Conservation (phyloP, 2,888 invertebrate species). For the Desoria tigrina region DNA sequence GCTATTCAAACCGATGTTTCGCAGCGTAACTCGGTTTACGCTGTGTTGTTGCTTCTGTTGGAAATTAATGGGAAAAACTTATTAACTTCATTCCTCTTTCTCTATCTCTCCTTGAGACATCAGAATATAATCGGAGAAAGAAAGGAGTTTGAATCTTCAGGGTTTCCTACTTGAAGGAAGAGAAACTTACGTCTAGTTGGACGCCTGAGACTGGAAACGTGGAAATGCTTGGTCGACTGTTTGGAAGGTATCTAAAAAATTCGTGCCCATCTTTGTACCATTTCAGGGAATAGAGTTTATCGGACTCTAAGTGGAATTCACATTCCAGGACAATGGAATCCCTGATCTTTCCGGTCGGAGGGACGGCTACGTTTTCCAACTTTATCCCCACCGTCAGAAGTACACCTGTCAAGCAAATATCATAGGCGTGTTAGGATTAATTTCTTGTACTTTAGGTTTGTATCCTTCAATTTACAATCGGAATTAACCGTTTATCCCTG, state of each 20-base stretch:
- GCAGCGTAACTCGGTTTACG: slow-evolving; percentile 6
- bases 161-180: neutral
- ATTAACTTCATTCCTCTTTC: slow-evolving; percentile 28
- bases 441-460: no score
- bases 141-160: slow-evolving; percentile 1
- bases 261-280: slow-evolving; percentile 78
- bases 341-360: slow-evolving; percentile 66
- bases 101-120: neutral
- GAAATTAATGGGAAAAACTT: slow-evolving; percentile 16
- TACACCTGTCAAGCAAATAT: slow-evolving; percentile 7
- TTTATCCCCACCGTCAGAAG: slow-evolving; percentile 56
- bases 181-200: slow-evolving; percentile 67
- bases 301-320: slow-evolving; percentile 67
- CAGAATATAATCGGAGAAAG: neutral
- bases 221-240: slow-evolving; percentile 67
- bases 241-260: slow-evolving; percentile 76
- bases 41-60: slow-evolving; percentile 16
- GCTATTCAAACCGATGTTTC: slow-evolving; percentile 58
- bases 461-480: no score
- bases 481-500: no score
- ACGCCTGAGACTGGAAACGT: slow-evolving; percentile 70
- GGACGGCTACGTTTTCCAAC: slow-evolving; percentile 66
- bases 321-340: slow-evolving; percentile 68
- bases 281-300: slow-evolving; percentile 74
- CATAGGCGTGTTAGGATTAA: no score